A percentile compares a stretch with the other conserved stretches of the same genome.
Evolutionary conservation across 1,140 invertebrate species (phyloP).

Genomic region (Rhopalosiphum padi): DNA sequence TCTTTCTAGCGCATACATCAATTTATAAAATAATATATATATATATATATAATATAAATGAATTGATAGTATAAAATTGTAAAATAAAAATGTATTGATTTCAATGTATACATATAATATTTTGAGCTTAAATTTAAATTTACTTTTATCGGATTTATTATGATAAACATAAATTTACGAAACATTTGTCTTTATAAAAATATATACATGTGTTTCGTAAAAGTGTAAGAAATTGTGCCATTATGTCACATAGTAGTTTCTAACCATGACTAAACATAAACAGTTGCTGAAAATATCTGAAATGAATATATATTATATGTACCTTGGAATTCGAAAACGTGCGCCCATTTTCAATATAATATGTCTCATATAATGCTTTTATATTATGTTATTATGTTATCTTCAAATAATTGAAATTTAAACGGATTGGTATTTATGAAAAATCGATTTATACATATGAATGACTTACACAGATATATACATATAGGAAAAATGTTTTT

Average conservation of each 20-base stretch:
- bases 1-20: neutral
- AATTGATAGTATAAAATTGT: no score
- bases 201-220: neutral
- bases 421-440: neutral
- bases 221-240: neutral
- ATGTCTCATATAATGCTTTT: neutral
- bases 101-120: neutral
- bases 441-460: neutral
- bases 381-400: neutral
- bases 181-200: neutral
- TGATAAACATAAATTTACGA: neutral
- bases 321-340: neutral
- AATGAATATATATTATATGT: neutral
- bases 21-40: no score
- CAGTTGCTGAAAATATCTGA: neutral
- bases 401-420: neutral
- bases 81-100: neutral
- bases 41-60: no score
- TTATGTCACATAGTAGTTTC: neutral
- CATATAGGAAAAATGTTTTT: neutral
- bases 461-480: neutral
- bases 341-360: neutral
- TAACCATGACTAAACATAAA: neutral
- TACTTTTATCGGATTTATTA: neutral
- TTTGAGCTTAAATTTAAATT: neutral